Conservation (phyloP, 1,140 invertebrate genomes). For the Diuraphis noxia region DNA sequence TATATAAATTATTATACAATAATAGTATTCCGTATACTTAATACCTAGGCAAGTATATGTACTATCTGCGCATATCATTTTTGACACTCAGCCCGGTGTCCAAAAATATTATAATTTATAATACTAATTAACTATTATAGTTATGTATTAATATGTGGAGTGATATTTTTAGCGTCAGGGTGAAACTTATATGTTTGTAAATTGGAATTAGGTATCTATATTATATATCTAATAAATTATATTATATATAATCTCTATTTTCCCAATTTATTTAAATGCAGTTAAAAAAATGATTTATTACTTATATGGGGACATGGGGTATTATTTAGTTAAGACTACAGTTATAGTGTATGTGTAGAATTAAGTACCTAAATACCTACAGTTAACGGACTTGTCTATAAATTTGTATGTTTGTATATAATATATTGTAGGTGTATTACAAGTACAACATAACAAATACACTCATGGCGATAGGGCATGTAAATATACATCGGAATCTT, state of each 20-base stretch:
- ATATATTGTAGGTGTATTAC: neutral
- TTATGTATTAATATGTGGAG: no score
- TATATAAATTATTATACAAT: neutral
- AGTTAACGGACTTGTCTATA: neutral
- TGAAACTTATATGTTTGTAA: no score
- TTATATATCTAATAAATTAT: neutral
- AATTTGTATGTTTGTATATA: neutral
- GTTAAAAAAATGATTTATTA: neutral
- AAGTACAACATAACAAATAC: neutral
- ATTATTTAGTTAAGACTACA: no score
- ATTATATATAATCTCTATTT: neutral
- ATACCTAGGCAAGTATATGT: neutral
- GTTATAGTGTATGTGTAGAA: no score
- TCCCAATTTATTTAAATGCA: neutral
- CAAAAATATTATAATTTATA: neutral
- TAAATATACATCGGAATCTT: no score
- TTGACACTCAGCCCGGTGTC: neutral
- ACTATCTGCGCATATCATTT: neutral
- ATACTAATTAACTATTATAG: no score
- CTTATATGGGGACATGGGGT: neutral
- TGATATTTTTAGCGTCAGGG: no score
- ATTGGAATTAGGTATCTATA: no score
- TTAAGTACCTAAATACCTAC: no score
- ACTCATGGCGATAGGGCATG: no score
- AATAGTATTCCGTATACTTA: neutral